These are phyloP conservation scores for Neosalanx taihuensis DNA, from an alignment of 2,797 vertebrate species.

Conservation along the genomic window DNA sequence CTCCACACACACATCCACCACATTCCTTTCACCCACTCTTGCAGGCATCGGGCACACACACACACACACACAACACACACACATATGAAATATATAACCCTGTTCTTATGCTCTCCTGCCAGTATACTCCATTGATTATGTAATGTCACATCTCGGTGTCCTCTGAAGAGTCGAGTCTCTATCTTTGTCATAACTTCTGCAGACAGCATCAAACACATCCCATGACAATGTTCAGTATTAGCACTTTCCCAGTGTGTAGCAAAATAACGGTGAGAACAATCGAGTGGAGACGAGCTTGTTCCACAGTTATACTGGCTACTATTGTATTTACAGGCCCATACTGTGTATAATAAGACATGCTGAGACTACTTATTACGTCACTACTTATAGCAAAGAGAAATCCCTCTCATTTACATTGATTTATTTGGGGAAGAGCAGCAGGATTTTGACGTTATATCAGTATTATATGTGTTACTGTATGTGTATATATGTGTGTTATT, in stretches of 20 bases:
- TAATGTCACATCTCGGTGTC: conserved; percentile 31
- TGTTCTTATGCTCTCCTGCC: conserved; percentile 25
- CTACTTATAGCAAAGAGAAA: no score
- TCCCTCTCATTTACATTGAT: not conserved
- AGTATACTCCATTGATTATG: conserved; percentile 41
- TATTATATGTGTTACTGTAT: conserved; percentile 59
- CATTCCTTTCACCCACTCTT: conserved; percentile 58
- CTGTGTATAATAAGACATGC: not conserved
- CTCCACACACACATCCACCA: conserved; percentile 30
- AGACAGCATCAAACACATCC: conserved; percentile 18
- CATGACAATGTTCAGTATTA: conserved; percentile 31
- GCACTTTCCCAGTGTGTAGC: conserved; percentile 37
- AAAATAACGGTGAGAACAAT: conserved; percentile 44
- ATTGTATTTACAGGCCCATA: not conserved
- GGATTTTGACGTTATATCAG: not conserved
- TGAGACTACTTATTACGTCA: no score
- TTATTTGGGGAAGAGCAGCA: no score
- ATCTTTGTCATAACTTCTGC: conserved; percentile 24
- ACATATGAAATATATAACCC: conserved; percentile 17
- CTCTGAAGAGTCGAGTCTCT: conserved; percentile 13
- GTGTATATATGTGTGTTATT: conserved; percentile 60
- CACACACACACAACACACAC: conserved; percentile 39
- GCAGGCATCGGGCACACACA: conserved; percentile 58
- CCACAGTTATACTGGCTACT: not conserved
- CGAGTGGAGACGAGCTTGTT: conserved; percentile 25